Conservation (phyloP, 2,888 invertebrate species). For the Chaetoderma sp. region DNA sequence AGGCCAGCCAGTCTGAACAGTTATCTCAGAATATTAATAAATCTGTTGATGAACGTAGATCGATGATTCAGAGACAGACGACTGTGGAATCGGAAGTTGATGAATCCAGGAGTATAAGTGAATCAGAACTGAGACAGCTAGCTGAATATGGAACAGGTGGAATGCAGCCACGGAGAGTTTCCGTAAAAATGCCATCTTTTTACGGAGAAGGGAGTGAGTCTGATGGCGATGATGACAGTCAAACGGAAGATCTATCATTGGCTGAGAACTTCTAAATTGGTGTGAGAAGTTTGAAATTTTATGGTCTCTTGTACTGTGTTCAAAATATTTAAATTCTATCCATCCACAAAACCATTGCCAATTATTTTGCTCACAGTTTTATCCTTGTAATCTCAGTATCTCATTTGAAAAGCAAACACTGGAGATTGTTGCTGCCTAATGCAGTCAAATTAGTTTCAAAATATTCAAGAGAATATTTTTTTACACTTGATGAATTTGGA, state of each 20-base stretch:
- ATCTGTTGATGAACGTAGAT: not conserved
- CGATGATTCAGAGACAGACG: conserved; percentile 40
- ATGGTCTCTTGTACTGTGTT: no score
- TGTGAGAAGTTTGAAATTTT: no score
- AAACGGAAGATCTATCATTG: conserved; percentile 50
- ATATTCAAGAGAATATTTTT: no score
- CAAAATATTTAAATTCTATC: no score
- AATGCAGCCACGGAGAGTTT: conserved; percentile 45
- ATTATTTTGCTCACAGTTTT: no score
- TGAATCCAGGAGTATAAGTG: conserved; percentile 20
- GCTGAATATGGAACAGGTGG: conserved; percentile 28
- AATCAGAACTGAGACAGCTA: conserved; percentile 39
- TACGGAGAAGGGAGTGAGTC: conserved; percentile 9
- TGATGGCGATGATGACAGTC: conserved; percentile 43
- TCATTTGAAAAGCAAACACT: no score
- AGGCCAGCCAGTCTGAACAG: not conserved
- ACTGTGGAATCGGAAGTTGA: conserved; percentile 43
- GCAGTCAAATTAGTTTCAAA: no score
- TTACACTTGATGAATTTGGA: no score
- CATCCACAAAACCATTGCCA: no score
- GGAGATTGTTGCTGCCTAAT: no score
- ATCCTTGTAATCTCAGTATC: no score
- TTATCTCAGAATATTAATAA: not conserved
- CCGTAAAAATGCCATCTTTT: conserved; percentile 54
- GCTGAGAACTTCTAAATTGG: no score